Evolutionary conservation across 2,888 invertebrate genomes (phyloP).

Genomic region (Caradrina clavipalpis): DNA sequence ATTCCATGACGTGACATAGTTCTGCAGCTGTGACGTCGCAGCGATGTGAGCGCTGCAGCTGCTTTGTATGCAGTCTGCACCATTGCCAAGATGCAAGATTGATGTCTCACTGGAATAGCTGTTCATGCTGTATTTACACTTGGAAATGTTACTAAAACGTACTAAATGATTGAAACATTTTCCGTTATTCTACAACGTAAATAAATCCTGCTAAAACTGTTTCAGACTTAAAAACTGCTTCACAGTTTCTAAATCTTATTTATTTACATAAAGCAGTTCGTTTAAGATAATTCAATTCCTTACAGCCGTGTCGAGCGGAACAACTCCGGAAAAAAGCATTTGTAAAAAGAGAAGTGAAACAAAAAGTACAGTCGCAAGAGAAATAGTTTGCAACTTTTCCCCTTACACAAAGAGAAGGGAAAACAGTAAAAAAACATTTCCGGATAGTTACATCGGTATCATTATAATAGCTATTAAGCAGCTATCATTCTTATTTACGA

Average conservation of each 20-base stretch:
- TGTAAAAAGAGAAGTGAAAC: slow-evolving; percentile 18
- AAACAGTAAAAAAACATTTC: slow-evolving; percentile 24
- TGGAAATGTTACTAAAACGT: slow-evolving; percentile 6
- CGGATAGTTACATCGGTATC: slow-evolving; percentile 9
- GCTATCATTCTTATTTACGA: slow-evolving; percentile 21
- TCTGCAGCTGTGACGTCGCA: slow-evolving; percentile 12
- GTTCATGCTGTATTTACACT: slow-evolving; percentile 12
- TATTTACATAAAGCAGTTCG: slow-evolving; percentile 18
- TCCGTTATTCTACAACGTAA: background rate
- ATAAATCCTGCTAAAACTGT: background rate
- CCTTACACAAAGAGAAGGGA: slow-evolving; percentile 8
- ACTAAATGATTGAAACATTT: background rate
- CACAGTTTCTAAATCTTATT: slow-evolving; percentile 3
- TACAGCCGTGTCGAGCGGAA: slow-evolving; percentile 13
- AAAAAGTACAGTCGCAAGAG: slow-evolving; percentile 28
- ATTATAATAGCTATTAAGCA: slow-evolving; percentile 14
- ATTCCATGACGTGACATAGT: slow-evolving; percentile 14
- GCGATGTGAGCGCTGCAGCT: slow-evolving; percentile 29
- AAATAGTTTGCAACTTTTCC: slow-evolving; percentile 33
- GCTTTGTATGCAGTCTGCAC: slow-evolving; percentile 34
- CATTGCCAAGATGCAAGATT: slow-evolving; percentile 27
- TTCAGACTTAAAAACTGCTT: background rate
- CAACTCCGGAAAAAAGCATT: slow-evolving; percentile 15
- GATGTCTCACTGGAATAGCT: slow-evolving; percentile 5
- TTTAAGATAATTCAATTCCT: slow-evolving; percentile 43